Percentiles rank a stretch among this genome's conserved stretches.
These are phyloP conservation scores for Tetranychus cinnabarinus DNA, from an alignment of 1,140 invertebrate genomes.

Conservation along the genomic window DNA sequence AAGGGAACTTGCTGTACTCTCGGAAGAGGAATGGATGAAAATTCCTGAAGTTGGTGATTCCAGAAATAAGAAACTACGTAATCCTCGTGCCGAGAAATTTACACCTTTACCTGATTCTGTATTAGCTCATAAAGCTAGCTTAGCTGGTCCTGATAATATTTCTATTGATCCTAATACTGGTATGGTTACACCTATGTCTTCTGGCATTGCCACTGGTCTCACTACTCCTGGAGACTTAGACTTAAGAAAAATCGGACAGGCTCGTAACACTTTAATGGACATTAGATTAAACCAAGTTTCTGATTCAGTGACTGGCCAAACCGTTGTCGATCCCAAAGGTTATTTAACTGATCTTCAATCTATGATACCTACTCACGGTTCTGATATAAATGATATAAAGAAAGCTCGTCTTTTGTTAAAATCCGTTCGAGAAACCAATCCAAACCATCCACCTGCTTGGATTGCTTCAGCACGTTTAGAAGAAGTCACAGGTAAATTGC, in stretches of 20 bases:
- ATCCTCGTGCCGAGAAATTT: conserved; percentile 81
- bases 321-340: conserved; percentile 96
- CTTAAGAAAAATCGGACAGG: conserved; percentile 94
- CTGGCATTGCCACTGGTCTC: conserved; percentile 23
- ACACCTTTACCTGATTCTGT: conserved; percentile 93
- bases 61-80: conserved; percentile 86
- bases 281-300: conserved; percentile 95
- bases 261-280: conserved; percentile 96
- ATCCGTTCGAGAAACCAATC: conserved; percentile 93
- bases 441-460: conserved; percentile 97
- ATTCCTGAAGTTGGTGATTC: conserved; percentile 97
- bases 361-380: conserved; percentile 93
- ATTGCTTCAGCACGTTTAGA: conserved; percentile 95
- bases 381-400: conserved; percentile 93
- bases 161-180: conserved; percentile 44
- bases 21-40: conserved; percentile 81
- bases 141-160: conserved; percentile 41
- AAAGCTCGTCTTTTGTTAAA: conserved; percentile 89
- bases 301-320: conserved; percentile 94
- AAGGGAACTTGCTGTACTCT: conserved; percentile 53
- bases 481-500: conserved; percentile 96
- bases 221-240: conserved; percentile 72
- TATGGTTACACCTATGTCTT: conserved; percentile 13
- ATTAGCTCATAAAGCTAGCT: conserved; percentile 55
- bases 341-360: conserved; percentile 95